A percentile compares a stretch with the other conserved stretches of the same genome.
phyloP scores from a whole-genome alignment of 2,888 invertebrate species.

The Zele albiditarsus region DNA sequence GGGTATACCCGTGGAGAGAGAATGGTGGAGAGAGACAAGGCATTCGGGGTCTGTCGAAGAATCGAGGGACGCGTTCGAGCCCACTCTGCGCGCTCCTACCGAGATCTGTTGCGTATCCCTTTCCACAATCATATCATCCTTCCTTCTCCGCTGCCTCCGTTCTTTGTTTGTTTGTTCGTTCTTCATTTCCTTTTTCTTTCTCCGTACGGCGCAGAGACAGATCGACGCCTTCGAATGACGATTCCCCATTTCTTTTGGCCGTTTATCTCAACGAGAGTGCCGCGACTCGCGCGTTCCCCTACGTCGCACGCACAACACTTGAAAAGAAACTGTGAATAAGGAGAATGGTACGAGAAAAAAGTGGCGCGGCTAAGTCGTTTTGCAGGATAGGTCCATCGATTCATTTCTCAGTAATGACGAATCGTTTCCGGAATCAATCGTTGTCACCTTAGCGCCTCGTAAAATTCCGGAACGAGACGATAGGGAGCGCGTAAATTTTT shows the following conservation, averaged over 20 bases:
- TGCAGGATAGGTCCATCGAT: slow-evolving; percentile 10
- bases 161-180: slow-evolving; percentile 19
- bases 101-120: slow-evolving; percentile 6
- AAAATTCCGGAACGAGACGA: neutral
- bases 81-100: neutral
- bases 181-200: slow-evolving; percentile 32
- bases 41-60: slow-evolving; percentile 21
- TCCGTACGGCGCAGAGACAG: slow-evolving; percentile 54
- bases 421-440: slow-evolving; percentile 28
- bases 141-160: slow-evolving; percentile 15
- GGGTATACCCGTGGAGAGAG: neutral
- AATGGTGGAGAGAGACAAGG: slow-evolving; percentile 27
- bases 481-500: no score
- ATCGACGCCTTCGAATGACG: slow-evolving; percentile 64
- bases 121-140: slow-evolving; percentile 19
- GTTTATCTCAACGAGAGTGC: slow-evolving; percentile 47
- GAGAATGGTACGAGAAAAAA: slow-evolving; percentile 26
- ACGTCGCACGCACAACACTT: slow-evolving; percentile 13
- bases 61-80: neutral
- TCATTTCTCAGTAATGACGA: slow-evolving; percentile 27
- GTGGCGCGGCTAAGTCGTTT: neutral
- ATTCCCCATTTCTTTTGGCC: slow-evolving; percentile 55
- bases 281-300: slow-evolving; percentile 46
- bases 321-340: slow-evolving; percentile 13
- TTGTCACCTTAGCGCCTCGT: neutral